Evolutionary conservation across 2,888 invertebrate genomes (phyloP), one percentile per base, ranked within the genome.

Genomic region (Zhengitettix transpicula): DNA sequence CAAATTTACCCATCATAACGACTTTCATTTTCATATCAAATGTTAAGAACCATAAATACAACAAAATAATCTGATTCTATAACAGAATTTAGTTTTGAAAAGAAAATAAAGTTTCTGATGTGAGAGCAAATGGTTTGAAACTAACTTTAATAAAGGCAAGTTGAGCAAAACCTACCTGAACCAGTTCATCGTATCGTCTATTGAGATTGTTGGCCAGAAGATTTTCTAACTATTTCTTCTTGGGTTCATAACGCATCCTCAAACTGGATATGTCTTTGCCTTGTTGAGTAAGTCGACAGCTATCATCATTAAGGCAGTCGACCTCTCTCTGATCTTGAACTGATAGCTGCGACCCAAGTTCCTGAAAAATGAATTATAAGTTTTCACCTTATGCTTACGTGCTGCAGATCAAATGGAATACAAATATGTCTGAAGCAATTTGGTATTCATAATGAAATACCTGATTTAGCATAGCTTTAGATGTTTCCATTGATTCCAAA

Each of bases 191-290:
- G 68, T 89, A 83, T 66, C 92, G 84, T 73, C 93, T 78, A 66
- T 95, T 90, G 67, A 99, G 79, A 75, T 98, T 98, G 70, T 97
- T 97, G 1, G 93, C 93, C 60, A 99, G 77, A 60, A 97, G 76
- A 77, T 98, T 98, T 72, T 99, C 98, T 44, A 99, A 76, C 71
- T 96, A 96, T 72, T 95, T 97, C 74, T 98, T 98, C 63, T 92
- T 93, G 7, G 95, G 94, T 73, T 98, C 98, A 10, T 97, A 76
- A 72, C 94, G 87, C 89, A 96, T 94, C 71, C 98, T 84, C 67
- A 89, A 85, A 62, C 91, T 90, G 74, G 97, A 94, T 0, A 96
- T 94, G 67, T 94, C 91, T 71, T 96, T 96, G 73, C 96, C 96
- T 72, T 95, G 92, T 68, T 90, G 89, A 47, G 94, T 96, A 59